Conservation (phyloP, 2,888 invertebrate genomes). For the Rapana venosa region DNA sequence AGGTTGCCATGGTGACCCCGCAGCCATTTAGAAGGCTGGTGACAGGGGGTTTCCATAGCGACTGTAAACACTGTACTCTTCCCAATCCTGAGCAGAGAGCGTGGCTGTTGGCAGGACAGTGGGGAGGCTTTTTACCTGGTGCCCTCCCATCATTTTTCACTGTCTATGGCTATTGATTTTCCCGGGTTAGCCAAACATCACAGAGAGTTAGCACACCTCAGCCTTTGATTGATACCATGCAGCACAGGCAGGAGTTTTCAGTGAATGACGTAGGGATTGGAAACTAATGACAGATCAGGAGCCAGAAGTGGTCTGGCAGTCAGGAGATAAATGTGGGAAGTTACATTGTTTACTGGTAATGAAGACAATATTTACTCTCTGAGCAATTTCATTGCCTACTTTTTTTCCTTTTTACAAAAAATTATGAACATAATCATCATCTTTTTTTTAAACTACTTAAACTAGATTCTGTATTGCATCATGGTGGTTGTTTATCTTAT, state of each 20-base stretch:
- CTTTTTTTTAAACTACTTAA: too few relatives aligned
- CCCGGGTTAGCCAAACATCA: neutral
- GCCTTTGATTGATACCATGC: neutral
- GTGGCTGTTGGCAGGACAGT: neutral
- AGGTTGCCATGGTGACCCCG: slow-evolving; percentile 29
- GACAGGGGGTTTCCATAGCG: slow-evolving; percentile 20
- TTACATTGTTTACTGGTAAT: too few relatives aligned
- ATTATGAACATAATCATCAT: too few relatives aligned
- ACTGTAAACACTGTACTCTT: slow-evolving; percentile 2
- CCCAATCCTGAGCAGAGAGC: neutral
- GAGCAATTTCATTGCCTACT: too few relatives aligned
- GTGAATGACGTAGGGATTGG: neutral
- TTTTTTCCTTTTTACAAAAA: too few relatives aligned
- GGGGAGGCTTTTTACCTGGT: neutral
- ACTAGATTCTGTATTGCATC: too few relatives aligned
- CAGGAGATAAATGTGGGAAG: too few relatives aligned
- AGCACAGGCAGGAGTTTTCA: neutral
- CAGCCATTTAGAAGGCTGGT: neutral
- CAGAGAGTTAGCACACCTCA: neutral
- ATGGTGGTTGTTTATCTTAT: too few relatives aligned
- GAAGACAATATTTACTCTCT: too few relatives aligned
- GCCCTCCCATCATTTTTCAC: too few relatives aligned
- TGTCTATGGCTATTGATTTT: slow-evolving; percentile 10
- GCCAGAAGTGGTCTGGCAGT: too few relatives aligned
- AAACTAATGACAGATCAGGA: too few relatives aligned